These are phyloP conservation scores for Pituophis catenifer DNA, from an alignment of 2,113 vertebrate genomes.

Conservation along the genomic window DNA sequence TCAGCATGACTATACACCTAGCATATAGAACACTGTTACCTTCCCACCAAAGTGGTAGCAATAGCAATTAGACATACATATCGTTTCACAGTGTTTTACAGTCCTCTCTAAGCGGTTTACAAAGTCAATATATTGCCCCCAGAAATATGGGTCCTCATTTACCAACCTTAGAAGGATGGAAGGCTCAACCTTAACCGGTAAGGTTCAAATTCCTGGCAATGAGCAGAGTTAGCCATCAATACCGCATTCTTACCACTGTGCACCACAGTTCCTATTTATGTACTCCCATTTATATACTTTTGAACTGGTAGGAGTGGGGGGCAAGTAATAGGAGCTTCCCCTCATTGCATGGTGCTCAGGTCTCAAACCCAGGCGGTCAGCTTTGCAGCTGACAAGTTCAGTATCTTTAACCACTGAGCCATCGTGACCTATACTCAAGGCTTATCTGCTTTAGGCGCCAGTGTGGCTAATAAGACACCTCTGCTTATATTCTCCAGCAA, in stretches of 20 bases:
- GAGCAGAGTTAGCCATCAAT: not conserved
- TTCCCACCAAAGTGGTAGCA: not conserved
- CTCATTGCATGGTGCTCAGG: not conserved
- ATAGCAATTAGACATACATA: not conserved
- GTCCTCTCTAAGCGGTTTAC: no score
- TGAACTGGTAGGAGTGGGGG: not conserved
- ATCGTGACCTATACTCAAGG: not conserved
- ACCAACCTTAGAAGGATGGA: not conserved
- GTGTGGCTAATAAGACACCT: not conserved
- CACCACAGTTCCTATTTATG: not conserved
- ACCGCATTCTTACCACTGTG: not conserved
- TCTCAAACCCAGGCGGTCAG: not conserved
- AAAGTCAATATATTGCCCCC: no score
- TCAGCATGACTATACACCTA: not conserved
- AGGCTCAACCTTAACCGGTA: not conserved
- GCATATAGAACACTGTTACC: not conserved
- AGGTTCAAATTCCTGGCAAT: not conserved
- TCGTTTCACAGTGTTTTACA: no score
- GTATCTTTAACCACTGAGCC: not conserved
- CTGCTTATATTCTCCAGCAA: not conserved
- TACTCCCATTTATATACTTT: not conserved
- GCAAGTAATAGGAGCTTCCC: not conserved
- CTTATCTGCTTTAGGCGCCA: not conserved
- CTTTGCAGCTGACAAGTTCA: not conserved
- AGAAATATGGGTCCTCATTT: no score